phyloP scores from a whole-genome alignment of 1,140 invertebrate genomes.

The Pseudomyrmex gracilis region DNA sequence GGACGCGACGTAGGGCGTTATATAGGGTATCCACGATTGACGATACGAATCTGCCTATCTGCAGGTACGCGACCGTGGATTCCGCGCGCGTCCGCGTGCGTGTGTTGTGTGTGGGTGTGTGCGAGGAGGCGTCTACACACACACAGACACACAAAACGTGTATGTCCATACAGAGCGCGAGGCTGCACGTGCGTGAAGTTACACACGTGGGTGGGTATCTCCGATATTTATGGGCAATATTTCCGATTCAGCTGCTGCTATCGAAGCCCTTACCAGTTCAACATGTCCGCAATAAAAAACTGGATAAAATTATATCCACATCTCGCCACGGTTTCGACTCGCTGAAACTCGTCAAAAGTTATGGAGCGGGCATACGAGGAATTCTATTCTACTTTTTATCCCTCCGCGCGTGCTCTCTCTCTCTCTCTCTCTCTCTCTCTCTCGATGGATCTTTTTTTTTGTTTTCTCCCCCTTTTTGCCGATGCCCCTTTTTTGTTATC shows the following conservation, averaged over 20 bases:
- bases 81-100: constrained; percentile 12
- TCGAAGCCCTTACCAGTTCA: constrained; percentile 85
- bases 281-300: constrained; percentile 85
- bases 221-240: constrained; percentile 86
- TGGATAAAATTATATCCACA: constrained; percentile 85
- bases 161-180: constrained; percentile 50
- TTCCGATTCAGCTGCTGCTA: constrained; percentile 85
- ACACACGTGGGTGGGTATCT: constrained; percentile 79
- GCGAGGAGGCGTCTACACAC: neutral
- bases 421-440: neutral
- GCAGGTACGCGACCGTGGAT: constrained; percentile 67
- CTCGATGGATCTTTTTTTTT: constrained; percentile 9
- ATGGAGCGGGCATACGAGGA: constrained; percentile 76
- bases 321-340: constrained; percentile 81
- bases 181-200: constrained; percentile 73
- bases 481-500: constrained; percentile 71
- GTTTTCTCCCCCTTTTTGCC: constrained; percentile 45
- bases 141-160: constrained; percentile 22
- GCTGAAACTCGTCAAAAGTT: constrained; percentile 83
- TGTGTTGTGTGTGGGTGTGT: neutral
- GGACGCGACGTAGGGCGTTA: constrained; percentile 67
- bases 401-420: constrained; percentile 4
- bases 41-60: constrained; percentile 77
- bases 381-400: constrained; percentile 71
- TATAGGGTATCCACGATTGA: constrained; percentile 72